Evolutionary conservation across 2,888 invertebrate genomes (phyloP).

Genomic region (Nemoura dubitans): DNA sequence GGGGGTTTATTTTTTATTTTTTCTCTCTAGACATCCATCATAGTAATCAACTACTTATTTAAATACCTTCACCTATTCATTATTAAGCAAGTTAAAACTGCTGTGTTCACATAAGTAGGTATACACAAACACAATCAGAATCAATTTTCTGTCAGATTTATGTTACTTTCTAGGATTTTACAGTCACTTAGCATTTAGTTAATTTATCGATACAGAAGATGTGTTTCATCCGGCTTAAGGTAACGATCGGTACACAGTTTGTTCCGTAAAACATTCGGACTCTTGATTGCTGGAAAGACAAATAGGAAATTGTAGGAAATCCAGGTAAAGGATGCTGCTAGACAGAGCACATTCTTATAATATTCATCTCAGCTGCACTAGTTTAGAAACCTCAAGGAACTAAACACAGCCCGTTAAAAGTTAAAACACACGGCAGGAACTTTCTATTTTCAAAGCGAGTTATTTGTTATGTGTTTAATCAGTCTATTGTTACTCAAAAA

Average conservation of each 20-base stretch:
- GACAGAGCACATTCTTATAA: background rate
- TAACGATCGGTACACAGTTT: background rate
- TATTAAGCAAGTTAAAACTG: too few species aligned
- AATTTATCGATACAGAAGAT: background rate
- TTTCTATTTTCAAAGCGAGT: background rate
- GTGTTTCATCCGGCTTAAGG: background rate
- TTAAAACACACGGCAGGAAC: too few species aligned
- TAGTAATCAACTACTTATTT: too few species aligned
- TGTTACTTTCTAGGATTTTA: background rate
- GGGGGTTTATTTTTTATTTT: too few species aligned
- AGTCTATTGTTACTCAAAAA: background rate
- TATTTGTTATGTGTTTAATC: background rate
- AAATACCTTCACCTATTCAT: too few species aligned
- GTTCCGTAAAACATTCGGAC: background rate
- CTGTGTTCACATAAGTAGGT: too few species aligned
- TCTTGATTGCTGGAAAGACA: background rate
- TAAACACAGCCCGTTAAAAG: background rate
- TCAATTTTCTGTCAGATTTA: background rate
- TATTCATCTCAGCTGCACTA: background rate
- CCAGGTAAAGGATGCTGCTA: conserved; percentile 7
- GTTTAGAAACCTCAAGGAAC: background rate
- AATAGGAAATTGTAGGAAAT: background rate
- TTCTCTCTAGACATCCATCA: too few species aligned
- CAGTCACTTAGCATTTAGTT: background rate
- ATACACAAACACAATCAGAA: background rate